A percentile compares a stretch with the other conserved stretches of the same genome.
phyloP scores from a whole-genome alignment of 2,797 vertebrate species.

The Sebastes oblongus region DNA sequence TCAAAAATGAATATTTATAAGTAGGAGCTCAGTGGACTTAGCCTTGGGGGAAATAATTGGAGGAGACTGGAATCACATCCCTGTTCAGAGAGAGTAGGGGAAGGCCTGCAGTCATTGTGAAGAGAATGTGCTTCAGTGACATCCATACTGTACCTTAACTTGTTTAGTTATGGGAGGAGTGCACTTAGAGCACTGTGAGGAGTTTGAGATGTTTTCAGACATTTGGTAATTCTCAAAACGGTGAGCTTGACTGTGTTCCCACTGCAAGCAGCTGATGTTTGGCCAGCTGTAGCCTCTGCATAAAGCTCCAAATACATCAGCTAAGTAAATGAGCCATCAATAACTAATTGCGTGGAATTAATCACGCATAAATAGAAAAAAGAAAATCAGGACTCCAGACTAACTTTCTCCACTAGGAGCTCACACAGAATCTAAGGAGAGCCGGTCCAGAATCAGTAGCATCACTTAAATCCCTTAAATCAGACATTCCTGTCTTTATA shows the following conservation, averaged over 20 bases:
- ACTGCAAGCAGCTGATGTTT: not conserved
- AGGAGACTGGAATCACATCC: slow-evolving; percentile 33
- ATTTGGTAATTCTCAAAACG: not conserved
- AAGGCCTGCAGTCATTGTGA: slow-evolving; percentile 23
- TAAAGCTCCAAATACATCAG: not conserved
- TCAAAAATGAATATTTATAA: slow-evolving; percentile 80
- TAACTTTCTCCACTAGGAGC: not conserved
- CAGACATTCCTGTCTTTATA: not conserved
- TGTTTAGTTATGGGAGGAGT: slow-evolving; percentile 12
- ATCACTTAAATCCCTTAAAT: not conserved
- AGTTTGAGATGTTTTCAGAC: not conserved
- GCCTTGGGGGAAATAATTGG: slow-evolving; percentile 67
- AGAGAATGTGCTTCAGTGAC: slow-evolving; percentile 1
- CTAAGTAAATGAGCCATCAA: not conserved
- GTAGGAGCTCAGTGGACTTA: slow-evolving; percentile 55
- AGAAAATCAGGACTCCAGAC: not conserved
- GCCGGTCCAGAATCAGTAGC: not conserved
- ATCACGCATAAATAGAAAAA: not conserved
- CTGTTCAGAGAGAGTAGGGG: slow-evolving; percentile 10
- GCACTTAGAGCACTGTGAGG: not conserved
- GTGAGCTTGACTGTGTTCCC: not conserved
- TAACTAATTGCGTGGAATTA: not conserved
- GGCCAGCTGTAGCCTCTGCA: not conserved
- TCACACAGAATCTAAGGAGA: not conserved
- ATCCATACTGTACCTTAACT: slow-evolving; percentile 1